A percentile compares a stretch with the other conserved stretches of the same genome.
phyloP scores from a whole-genome alignment of 2,113 vertebrate species.

The Melierax canorus region DNA sequence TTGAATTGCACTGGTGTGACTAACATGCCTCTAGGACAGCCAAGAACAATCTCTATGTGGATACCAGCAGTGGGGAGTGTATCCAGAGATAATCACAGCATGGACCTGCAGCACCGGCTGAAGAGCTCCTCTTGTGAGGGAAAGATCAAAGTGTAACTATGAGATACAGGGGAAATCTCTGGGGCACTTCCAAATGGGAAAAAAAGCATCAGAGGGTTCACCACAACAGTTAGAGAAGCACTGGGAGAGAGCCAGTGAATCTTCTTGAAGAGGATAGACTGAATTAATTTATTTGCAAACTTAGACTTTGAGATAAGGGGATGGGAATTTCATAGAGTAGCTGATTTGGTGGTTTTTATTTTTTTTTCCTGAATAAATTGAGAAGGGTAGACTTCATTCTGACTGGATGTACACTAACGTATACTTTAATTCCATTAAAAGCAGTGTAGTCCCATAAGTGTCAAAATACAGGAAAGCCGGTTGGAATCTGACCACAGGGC shows the following conservation, averaged over 20 bases:
- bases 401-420: neutral
- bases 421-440: neutral
- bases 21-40: neutral
- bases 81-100: neutral
- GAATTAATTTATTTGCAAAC: neutral
- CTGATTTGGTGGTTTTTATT: neutral
- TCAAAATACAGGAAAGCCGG: neutral
- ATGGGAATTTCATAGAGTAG: neutral
- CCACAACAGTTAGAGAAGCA: neutral
- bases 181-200: neutral
- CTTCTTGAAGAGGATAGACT: neutral
- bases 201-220: neutral
- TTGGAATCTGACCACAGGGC: neutral
- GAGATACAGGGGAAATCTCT: neutral
- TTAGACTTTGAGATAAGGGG: neutral
- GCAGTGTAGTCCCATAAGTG: neutral
- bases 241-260: neutral
- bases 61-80: rapidly evolving
- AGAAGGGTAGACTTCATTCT: neutral
- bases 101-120: neutral
- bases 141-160: neutral
- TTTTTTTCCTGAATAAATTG: neutral
- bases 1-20: conserved; percentile 1
- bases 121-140: neutral
- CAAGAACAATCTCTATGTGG: neutral